Conservation (phyloP, 2,797 vertebrate genomes). For the Parotocinclus haroldoi region DNA sequence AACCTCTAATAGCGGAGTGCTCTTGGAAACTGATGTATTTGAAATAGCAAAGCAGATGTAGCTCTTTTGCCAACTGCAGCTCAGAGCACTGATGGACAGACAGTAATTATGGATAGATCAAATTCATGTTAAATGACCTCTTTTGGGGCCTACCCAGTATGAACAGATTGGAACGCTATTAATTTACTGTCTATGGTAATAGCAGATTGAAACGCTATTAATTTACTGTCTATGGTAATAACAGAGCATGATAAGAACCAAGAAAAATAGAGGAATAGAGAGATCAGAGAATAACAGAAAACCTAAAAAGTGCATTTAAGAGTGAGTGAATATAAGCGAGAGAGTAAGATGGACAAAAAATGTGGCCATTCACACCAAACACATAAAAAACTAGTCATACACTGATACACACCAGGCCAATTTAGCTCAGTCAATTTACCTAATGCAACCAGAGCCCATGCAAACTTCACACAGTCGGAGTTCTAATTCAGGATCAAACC, state of each 20-base stretch:
- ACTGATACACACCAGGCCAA: too few relatives aligned
- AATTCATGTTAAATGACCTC: slow-evolving; percentile 5
- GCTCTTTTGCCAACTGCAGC: slow-evolving; percentile 8
- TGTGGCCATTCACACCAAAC: too few relatives aligned
- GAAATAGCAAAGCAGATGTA: slow-evolving; percentile 5
- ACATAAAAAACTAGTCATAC: too few relatives aligned
- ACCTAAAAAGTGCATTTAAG: too few relatives aligned
- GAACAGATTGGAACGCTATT: neutral
- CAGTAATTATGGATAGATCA: slow-evolving; percentile 8
- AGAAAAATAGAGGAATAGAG: neutral
- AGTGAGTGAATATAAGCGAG: too few relatives aligned
- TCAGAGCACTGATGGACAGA: slow-evolving; percentile 12
- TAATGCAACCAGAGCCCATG: too few relatives aligned
- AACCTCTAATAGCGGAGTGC: slow-evolving; percentile 18
- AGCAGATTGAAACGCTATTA: slow-evolving; percentile 1
- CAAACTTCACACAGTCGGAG: too few relatives aligned
- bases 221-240: slow-evolving; percentile 1
- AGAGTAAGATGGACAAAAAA: too few relatives aligned
- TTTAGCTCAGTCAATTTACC: too few relatives aligned
- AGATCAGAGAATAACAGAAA: neutral
- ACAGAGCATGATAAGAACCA: neutral
- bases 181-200: neutral
- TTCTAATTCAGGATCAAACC: too few relatives aligned
- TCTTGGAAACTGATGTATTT: slow-evolving; percentile 22
- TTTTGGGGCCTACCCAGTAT: neutral